These are phyloP conservation scores for Pogonomyrmex californicus DNA, from an alignment of 1,140 invertebrate species.

Conservation along the genomic window DNA sequence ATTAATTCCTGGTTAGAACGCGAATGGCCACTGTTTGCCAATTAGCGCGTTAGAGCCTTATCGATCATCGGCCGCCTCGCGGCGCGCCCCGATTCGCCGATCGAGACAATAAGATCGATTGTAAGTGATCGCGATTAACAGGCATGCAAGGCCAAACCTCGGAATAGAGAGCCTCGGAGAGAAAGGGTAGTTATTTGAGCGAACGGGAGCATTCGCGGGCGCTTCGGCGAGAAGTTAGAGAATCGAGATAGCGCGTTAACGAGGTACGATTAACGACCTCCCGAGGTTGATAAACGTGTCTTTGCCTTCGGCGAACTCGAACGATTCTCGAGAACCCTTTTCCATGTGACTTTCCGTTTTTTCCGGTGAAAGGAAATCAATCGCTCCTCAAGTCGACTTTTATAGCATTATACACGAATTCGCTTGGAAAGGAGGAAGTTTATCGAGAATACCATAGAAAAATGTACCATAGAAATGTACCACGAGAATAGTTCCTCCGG, in stretches of 20 bases:
- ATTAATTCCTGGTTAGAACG: constrained; percentile 72
- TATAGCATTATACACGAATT: constrained; percentile 23
- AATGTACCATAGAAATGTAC: neutral
- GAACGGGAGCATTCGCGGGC: constrained; percentile 7
- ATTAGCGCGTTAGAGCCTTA: constrained; percentile 78
- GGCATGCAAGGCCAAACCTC: neutral
- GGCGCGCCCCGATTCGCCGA: constrained; percentile 54
- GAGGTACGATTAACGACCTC: constrained; percentile 66
- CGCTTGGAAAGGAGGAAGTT: neutral
- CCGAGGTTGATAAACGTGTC: constrained; percentile 23
- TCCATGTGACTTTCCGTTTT: constrained; percentile 14
- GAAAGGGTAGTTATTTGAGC: constrained; percentile 12
- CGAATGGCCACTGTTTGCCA: constrained; percentile 64
- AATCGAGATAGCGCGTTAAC: constrained; percentile 64
- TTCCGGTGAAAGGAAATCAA: constrained; percentile 21
- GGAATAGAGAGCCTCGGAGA: neutral
- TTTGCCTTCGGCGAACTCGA: constrained; percentile 33
- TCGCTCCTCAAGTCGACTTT: constrained; percentile 12
- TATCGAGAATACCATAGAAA: neutral
- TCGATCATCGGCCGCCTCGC: constrained; percentile 68
- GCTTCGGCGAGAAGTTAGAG: neutral
- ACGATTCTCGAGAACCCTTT: constrained; percentile 30
- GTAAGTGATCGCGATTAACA: constrained; percentile 33
- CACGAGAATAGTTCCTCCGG: constrained; percentile 19
- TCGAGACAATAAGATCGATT: constrained; percentile 69